Evolutionary conservation across 2,113 vertebrate species (phyloP), one percentile per base, ranked within the genome.

Genomic region (Oryctolagus cuniculus): DNA sequence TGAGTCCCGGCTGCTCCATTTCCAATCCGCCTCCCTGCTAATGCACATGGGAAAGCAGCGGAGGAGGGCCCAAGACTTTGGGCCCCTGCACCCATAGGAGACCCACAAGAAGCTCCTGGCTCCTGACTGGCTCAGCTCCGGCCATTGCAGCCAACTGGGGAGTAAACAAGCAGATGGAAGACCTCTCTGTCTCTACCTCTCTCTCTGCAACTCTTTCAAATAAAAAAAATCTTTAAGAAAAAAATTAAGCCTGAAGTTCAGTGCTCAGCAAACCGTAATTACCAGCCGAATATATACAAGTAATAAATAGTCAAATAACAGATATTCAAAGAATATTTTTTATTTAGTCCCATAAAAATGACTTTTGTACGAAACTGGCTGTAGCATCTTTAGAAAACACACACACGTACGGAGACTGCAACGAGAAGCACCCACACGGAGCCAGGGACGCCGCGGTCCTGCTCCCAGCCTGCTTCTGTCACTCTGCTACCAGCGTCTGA

Each of bases 251-350:
- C 1, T 72, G 8, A 29, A 69, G 36, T 4, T 29, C 15, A 27
- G 66, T 19, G 19, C 44, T 63, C 16, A 63, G 21, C 15, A 81
- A 80, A 75, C 8, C 5, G 3, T 69, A 64, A 61, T 5, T 73
- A 25, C 22, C 34, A 49, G 27, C 0, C 49, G 29, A 87, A 61
- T 67, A 91, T 6, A 10, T 61, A 21, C 15, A 34, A 34, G 12
- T 87, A 72, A 87, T 72, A 89, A 79, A 82, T 6, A 61, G 19
- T 84, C 58, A 91, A 83, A 51, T 55, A 87, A 81, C 58, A 84
- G 53, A 70, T 29, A 69, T 36, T 93, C 31, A 78, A 77, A 64
- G 38, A 64, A 80, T 63, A 88, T 27, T 63, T 79, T 58, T 29
- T 51, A 44, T 51, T 89, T 70, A 67, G 51, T 63, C 10, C n/a